Percentiles rank a stretch among this genome's conserved stretches.
These are phyloP conservation scores for Arnoldichthys spilopterus DNA, from an alignment of 2,797 vertebrate species.

Conservation along the genomic window DNA sequence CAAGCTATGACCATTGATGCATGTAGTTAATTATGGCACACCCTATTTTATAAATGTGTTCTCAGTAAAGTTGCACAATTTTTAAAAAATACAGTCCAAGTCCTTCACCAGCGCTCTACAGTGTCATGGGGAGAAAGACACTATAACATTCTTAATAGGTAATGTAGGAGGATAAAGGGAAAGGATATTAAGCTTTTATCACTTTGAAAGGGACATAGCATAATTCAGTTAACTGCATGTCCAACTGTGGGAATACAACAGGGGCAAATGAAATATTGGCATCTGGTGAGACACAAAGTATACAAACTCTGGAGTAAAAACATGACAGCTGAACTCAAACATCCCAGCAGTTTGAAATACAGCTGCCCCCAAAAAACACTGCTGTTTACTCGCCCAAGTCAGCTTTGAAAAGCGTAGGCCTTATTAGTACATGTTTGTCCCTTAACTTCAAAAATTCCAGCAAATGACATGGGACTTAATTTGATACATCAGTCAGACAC, in stretches of 20 bases:
- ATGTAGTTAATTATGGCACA: neutral
- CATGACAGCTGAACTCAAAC: constrained; percentile 13
- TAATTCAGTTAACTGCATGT: neutral
- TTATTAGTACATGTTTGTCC: constrained; percentile 84
- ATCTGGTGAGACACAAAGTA: neutral
- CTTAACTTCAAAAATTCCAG: constrained; percentile 68
- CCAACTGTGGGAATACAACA: constrained; percentile 11
- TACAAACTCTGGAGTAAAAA: constrained; percentile 2
- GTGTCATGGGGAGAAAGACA: neutral
- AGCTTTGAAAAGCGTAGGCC: constrained; percentile 76
- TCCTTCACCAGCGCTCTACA: neutral
- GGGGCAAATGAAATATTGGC: constrained; percentile 19
- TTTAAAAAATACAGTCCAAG: neutral
- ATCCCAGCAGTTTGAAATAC: constrained; percentile 41
- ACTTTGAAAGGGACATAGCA: neutral
- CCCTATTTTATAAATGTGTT: neutral
- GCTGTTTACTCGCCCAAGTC: constrained; percentile 68
- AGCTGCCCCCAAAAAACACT: constrained; percentile 3
- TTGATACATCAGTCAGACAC: constrained; percentile 76
- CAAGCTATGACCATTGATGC: too few species aligned
- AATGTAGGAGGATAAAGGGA: neutral
- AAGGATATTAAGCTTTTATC: too few species aligned
- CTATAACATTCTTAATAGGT: neutral
- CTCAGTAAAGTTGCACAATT: too few species aligned
- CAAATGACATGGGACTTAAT: constrained; percentile 82